Evolutionary conservation across 2,113 vertebrate species (phyloP).

Genomic region (Pseudolaguvia tuberculata): DNA sequence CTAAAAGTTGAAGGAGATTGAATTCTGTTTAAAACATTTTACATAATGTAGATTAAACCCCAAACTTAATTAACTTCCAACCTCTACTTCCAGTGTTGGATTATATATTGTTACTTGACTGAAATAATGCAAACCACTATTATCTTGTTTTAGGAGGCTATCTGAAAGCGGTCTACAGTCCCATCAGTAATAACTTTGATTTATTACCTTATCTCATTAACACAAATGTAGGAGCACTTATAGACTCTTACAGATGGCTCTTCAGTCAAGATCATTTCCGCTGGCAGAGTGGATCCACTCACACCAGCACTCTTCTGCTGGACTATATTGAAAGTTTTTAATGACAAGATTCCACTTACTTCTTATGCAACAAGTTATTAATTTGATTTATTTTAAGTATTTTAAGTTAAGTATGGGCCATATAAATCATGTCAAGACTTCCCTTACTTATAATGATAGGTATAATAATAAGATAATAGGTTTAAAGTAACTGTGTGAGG

Average conservation of each 20-base stretch:
- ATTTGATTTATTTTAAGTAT: constrained; percentile 13
- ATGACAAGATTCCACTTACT: constrained; percentile 11
- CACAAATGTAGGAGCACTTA: constrained; percentile 55
- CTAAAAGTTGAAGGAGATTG: constrained; percentile 41
- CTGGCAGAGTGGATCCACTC: constrained; percentile 32
- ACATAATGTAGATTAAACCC: constrained; percentile 54
- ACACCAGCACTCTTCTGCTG: constrained; percentile 30
- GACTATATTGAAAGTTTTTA: constrained; percentile 32
- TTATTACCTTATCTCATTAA: constrained; percentile 56
- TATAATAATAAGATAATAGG: no score
- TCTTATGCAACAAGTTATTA: constrained; percentile 24
- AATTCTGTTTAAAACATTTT: constrained; percentile 49
- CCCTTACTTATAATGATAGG: no score
- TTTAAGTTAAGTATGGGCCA: background rate
- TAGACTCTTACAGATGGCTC: constrained; percentile 52
- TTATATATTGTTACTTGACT: constrained; percentile 56
- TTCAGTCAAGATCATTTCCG: constrained; percentile 45
- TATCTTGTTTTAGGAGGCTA: constrained; percentile 21
- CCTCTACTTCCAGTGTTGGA: constrained; percentile 20
- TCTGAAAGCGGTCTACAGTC: constrained; percentile 30
- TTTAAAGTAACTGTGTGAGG: no score
- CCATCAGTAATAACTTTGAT: constrained; percentile 46
- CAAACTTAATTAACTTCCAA: constrained; percentile 51
- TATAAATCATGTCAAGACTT: background rate
- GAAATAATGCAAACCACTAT: constrained; percentile 34